phyloP scores from a whole-genome alignment of 2,888 invertebrate genomes.

The Xestoiulus laeticollis region DNA sequence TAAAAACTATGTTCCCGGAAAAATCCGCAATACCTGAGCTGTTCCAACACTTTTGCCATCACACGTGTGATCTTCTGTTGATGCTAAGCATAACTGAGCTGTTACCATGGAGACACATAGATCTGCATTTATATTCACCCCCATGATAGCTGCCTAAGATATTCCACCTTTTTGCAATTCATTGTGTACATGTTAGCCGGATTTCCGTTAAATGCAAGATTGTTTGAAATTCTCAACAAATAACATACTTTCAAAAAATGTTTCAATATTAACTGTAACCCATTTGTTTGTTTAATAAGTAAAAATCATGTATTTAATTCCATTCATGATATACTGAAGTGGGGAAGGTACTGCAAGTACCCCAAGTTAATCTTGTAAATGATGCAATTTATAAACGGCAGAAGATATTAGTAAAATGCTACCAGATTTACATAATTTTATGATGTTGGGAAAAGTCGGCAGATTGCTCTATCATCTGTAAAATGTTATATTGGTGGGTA shows the following conservation, averaged over 20 bases:
- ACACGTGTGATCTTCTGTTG: constrained; percentile 15
- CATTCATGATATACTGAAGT: constrained; percentile 1
- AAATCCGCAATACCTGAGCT: constrained; percentile 86
- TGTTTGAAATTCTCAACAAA: background rate
- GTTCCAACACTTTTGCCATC: background rate
- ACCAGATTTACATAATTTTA: constrained; percentile 13
- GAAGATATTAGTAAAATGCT: background rate
- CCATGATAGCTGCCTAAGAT: constrained; percentile 15
- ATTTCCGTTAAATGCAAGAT: background rate
- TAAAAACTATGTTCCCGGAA: constrained; percentile 99
- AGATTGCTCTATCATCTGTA: constrained; percentile 3
- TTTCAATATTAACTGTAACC: background rate
- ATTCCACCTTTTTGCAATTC: constrained; percentile 32
- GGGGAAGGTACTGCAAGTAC: background rate
- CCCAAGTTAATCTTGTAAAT: background rate
- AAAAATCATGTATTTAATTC: background rate
- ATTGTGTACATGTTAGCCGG: constrained; percentile 13
- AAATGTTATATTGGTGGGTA: constrained; percentile 15
- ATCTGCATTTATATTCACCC: constrained; percentile 44
- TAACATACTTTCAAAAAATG: background rate
- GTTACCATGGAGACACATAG: constrained; percentile 40
- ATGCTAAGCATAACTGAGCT: constrained; percentile 1
- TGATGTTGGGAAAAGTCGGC: background rate
- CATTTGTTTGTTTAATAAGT: background rate
- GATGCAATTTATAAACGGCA: background rate